Evolutionary conservation across 2,888 invertebrate species (phyloP).

Genomic region (Acronicta aceris): DNA sequence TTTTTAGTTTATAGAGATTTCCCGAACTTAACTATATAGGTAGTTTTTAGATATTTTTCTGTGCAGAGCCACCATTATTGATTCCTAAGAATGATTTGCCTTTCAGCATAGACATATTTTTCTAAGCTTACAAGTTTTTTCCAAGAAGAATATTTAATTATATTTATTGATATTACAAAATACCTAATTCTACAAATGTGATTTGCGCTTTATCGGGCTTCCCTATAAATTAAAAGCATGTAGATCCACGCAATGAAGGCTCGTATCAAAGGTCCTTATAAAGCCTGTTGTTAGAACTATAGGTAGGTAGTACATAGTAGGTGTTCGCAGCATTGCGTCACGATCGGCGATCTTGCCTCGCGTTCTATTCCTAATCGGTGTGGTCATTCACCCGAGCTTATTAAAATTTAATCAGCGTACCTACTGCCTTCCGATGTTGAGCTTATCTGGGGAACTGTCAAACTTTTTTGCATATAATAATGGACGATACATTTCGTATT

Average conservation of each 20-base stretch:
- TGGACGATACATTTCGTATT: constrained; percentile 45
- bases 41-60: no score
- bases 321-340: constrained; percentile 60
- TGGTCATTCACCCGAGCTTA: constrained; percentile 75
- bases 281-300: constrained; percentile 44
- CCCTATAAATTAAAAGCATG: constrained; percentile 25
- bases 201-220: constrained; percentile 17
- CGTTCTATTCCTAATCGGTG: constrained; percentile 68
- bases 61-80: no score
- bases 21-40: no score
- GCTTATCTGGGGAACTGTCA: constrained; percentile 50
- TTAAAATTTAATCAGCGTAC: constrained; percentile 64
- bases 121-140: no score
- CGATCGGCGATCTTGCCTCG: constrained; percentile 56
- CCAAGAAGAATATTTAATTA: no score
- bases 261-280: constrained; percentile 39
- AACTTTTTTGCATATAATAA: constrained; percentile 42
- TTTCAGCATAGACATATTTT: no score
- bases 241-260: constrained; percentile 17
- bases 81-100: no score
- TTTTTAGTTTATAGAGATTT: no score
- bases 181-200: constrained; percentile 13
- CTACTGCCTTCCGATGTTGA: constrained; percentile 40
- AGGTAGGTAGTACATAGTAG: background rate
- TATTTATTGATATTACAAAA: no score